Percentiles rank a stretch among this genome's conserved stretches.
Evolutionary conservation across 1,140 invertebrate species (phyloP).

Genomic region (Epicauta chinensis): DNA sequence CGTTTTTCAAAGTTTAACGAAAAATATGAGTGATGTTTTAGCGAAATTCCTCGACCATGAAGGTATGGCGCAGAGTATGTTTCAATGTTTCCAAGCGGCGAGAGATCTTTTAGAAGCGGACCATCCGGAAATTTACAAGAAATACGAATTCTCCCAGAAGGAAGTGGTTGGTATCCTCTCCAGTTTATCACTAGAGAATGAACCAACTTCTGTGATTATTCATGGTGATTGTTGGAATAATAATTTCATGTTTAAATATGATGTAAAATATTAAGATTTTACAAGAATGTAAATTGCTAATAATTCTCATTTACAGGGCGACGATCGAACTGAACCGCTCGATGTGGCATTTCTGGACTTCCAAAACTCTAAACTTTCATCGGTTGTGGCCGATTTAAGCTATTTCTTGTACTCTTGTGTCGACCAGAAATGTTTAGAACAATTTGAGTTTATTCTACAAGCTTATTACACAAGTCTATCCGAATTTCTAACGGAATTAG

Average conservation of each 20-base stretch:
- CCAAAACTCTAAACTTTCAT: slow-evolving; percentile 14
- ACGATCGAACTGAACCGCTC: slow-evolving; percentile 1
- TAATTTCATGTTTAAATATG: slow-evolving; percentile 50
- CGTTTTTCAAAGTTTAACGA: slow-evolving; percentile 30
- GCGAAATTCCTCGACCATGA: slow-evolving; percentile 13
- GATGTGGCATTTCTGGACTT: slow-evolving; percentile 16
- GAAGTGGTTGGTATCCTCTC: background rate
- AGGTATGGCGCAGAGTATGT: no score
- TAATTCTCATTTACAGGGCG: slow-evolving; percentile 16
- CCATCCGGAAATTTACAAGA: background rate
- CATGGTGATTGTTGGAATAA: slow-evolving; percentile 53
- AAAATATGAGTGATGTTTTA: slow-evolving; percentile 31
- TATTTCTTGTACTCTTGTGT: slow-evolving; percentile 19
- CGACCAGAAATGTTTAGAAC: slow-evolving; percentile 2
- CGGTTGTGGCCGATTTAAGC: slow-evolving; percentile 16
- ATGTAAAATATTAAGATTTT: slow-evolving; percentile 29
- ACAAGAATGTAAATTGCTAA: background rate
- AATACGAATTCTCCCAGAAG: background rate
- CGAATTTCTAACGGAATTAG: slow-evolving; percentile 5
- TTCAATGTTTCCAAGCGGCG: no score
- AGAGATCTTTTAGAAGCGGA: slow-evolving; percentile 2
- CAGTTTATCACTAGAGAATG: slow-evolving; percentile 2
- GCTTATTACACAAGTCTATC: slow-evolving; percentile 10
- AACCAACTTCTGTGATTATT: slow-evolving; percentile 37
- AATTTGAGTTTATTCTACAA: slow-evolving; percentile 11